Evolutionary conservation across 2,113 vertebrate genomes (phyloP), one percentile per base, ranked within the genome.

Genomic region (Choloepus hoffmanni): DNA sequence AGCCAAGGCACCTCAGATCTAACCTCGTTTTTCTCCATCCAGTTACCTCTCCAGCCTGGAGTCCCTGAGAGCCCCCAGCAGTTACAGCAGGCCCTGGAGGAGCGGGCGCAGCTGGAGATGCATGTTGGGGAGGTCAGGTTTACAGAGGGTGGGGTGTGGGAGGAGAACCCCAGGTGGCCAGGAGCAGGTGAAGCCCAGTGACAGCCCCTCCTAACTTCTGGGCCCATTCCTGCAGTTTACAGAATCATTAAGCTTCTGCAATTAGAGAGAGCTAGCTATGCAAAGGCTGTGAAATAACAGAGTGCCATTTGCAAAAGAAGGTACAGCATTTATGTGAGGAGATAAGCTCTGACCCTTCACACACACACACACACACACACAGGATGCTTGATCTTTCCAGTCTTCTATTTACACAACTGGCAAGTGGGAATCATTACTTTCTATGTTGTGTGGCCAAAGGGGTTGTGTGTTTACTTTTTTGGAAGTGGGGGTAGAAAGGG

Each of bases 291-390:
- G 96, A 99, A 99, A 96, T 99, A 99, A 83, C 99, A 99, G 58
- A 98, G 98, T 0, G 97, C 95, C 4, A 24, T 99, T 24, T 99
- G 99, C 99, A 99, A 96, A 98, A 99, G 97, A 98, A 98, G 84
- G 98, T 99, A 0, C 98, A 99, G 81, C 99, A 99, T 97, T 98
- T 99, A 78, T 98, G 99, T 3, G 98, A 99, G 90, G 99, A 99
- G 99, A 99, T 99, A 96, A 97, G 78, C 11, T 2, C 2, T 7
- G 74, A 33, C 77, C 40, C 82, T 53, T 19, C 18, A 6, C 55
- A 18, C 18, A 18, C 55, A 16, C 15, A 18, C 55, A 58, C n/a
- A 76, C 36, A n/a, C n/a, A n/a, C 36, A 2, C 36, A 36, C 12
- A 33, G 67, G 68, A 48, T 68, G 6, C 60, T 62, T 18, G 36